Evolutionary conservation across 2,797 vertebrate species (phyloP).

Genomic region (Caiman crocodilus): DNA sequence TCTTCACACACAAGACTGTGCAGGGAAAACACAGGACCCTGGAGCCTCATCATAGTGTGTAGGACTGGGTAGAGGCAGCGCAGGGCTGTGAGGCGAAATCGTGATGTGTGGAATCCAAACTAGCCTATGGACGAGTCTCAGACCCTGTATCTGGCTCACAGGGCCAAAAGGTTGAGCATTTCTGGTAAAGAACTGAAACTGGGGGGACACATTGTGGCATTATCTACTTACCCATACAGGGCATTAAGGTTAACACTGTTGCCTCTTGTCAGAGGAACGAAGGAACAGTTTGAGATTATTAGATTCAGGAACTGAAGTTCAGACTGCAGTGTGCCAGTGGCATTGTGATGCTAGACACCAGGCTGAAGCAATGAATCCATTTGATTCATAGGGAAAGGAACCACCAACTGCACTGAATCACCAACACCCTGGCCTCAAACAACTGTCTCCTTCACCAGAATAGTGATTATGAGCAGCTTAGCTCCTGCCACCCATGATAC

Average conservation of each 20-base stretch:
- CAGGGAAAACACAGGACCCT: no score
- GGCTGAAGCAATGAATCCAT: background rate
- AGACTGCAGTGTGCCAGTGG: fast-evolving
- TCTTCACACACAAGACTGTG: no score
- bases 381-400: background rate
- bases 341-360: fast-evolving
- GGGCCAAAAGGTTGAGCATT: no score
- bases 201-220: background rate
- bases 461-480: fast-evolving
- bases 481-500: background rate
- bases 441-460: fast-evolving
- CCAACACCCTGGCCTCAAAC: background rate
- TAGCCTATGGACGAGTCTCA: no score
- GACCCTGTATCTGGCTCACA: no score
- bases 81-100: no score
- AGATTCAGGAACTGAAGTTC: fast-evolving
- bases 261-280: background rate
- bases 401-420: fast-evolving
- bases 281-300: background rate
- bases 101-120: no score
- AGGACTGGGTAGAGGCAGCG: no score
- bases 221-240: background rate
- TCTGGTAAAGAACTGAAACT: background rate
- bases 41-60: no score
- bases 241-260: background rate